A percentile compares a stretch with the other conserved stretches of the same genome.
Evolutionary conservation across 2,797 vertebrate genomes (phyloP).

Genomic region (Micropoecilia bifurca): DNA sequence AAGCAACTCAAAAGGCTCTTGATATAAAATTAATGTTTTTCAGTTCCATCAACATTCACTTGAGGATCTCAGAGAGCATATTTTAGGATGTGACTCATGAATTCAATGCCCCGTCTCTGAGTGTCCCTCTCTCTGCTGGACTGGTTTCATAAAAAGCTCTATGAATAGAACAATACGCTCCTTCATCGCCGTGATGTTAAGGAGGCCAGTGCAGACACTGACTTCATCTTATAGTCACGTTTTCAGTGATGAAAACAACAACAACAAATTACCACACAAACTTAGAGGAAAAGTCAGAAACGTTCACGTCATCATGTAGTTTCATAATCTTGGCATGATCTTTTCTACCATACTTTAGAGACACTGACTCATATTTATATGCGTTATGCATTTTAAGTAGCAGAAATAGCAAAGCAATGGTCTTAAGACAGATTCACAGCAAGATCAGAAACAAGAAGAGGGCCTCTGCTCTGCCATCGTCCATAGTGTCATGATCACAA

Average conservation of each 20-base stretch:
- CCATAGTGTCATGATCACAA: conserved; percentile 34
- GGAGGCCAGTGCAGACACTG: conserved; percentile 70
- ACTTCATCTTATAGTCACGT: conserved; percentile 76
- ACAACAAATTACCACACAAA: conserved; percentile 32
- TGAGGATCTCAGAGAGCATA: conserved; percentile 24
- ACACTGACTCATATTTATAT: conserved; percentile 34
- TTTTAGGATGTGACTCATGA: conserved; percentile 55
- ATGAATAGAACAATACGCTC: conserved; percentile 81
- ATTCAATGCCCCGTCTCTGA: conserved; percentile 40
- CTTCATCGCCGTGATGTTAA: conserved; percentile 75
- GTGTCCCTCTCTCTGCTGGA: conserved; percentile 57
- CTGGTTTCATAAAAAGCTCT: conserved; percentile 71
- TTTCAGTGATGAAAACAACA: conserved; percentile 56
- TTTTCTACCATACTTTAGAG: conserved; percentile 40
- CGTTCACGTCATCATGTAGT: conserved; percentile 13
- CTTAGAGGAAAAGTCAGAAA: conserved; percentile 14
- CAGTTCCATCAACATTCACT: conserved; percentile 19
- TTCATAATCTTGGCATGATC: conserved; percentile 46
- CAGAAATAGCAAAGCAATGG: conserved; percentile 34
- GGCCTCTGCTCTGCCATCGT: conserved; percentile 28
- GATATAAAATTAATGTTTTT: conserved; percentile 28
- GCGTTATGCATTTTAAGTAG: conserved; percentile 45
- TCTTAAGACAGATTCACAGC: conserved; percentile 45
- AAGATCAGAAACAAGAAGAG: conserved; percentile 40
- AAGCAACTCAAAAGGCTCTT: conserved; percentile 26